A percentile compares a stretch with the other conserved stretches of the same genome.
Evolutionary conservation across 2,113 vertebrate genomes (phyloP).

Genomic region (Dasyornis broadbenti): DNA sequence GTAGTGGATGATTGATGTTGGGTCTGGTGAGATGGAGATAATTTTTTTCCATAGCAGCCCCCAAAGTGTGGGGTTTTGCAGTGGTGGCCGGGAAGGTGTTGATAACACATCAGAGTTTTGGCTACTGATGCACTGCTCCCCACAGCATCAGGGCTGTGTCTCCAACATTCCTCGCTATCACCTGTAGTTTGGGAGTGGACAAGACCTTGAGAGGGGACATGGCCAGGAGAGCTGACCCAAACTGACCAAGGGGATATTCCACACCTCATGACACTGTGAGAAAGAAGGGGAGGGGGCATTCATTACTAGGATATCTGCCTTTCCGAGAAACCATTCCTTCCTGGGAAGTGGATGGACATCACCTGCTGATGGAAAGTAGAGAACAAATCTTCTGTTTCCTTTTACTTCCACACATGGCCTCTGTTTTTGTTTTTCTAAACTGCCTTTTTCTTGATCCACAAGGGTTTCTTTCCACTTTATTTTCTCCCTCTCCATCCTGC

Average conservation of each 20-base stretch:
- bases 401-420: background rate
- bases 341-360: background rate
- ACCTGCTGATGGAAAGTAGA: background rate
- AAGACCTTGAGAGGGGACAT: background rate
- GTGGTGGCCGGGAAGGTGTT: background rate
- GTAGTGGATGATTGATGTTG: background rate
- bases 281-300: background rate
- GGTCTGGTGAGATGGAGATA: background rate
- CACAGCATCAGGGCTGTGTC: background rate
- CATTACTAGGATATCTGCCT: background rate
- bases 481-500: background rate
- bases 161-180: background rate
- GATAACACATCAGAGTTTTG: background rate
- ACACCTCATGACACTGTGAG: no score
- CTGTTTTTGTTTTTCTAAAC: background rate
- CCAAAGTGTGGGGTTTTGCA: background rate
- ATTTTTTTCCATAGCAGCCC: background rate
- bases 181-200: background rate
- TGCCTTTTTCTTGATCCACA: background rate
- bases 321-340: background rate
- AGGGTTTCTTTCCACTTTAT: background rate
- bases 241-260: background rate
- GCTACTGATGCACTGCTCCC: background rate
- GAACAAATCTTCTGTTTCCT: background rate
- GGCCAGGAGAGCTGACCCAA: background rate